phyloP scores from a whole-genome alignment of 2,888 invertebrate species.

The Dastarcus helophoroides region DNA sequence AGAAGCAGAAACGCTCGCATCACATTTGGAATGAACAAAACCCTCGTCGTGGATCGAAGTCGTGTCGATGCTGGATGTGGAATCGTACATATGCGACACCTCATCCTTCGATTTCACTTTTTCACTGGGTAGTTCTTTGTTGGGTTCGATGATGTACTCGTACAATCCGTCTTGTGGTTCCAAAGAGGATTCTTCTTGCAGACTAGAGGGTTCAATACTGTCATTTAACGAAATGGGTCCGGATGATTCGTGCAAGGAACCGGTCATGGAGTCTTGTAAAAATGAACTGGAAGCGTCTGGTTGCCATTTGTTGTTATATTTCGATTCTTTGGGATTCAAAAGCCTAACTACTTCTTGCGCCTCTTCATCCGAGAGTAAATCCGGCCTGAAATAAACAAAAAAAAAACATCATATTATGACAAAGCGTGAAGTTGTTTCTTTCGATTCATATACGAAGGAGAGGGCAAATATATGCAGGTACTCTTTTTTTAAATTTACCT shows the following conservation, averaged over 20 bases:
- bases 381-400: slow-evolving; percentile 46
- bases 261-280: slow-evolving; percentile 39
- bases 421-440: too few species aligned
- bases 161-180: slow-evolving; percentile 20
- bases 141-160: slow-evolving; percentile 10
- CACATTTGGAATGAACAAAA: slow-evolving; percentile 27
- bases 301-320: slow-evolving; percentile 31
- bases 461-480: too few species aligned
- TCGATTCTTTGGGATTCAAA: slow-evolving; percentile 46
- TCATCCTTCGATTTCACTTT: slow-evolving; percentile 11
- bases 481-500: too few species aligned
- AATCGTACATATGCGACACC: slow-evolving; percentile 31
- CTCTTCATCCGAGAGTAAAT: slow-evolving; percentile 78
- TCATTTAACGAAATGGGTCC: slow-evolving; percentile 33
- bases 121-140: background rate
- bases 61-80: slow-evolving; percentile 32
- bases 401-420: slow-evolving; percentile 1
- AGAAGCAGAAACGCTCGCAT: slow-evolving; percentile 30
- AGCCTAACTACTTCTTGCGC: slow-evolving; percentile 80
- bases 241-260: slow-evolving; percentile 38
- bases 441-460: too few species aligned
- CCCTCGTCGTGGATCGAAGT: slow-evolving; percentile 29
- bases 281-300: slow-evolving; percentile 35
- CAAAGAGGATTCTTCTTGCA: slow-evolving; percentile 30
- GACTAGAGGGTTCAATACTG: slow-evolving; percentile 31